phyloP scores from a whole-genome alignment of 30 jellyfish, hydroid and myxozoan genomes.

The Hydra vulgaris region DNA sequence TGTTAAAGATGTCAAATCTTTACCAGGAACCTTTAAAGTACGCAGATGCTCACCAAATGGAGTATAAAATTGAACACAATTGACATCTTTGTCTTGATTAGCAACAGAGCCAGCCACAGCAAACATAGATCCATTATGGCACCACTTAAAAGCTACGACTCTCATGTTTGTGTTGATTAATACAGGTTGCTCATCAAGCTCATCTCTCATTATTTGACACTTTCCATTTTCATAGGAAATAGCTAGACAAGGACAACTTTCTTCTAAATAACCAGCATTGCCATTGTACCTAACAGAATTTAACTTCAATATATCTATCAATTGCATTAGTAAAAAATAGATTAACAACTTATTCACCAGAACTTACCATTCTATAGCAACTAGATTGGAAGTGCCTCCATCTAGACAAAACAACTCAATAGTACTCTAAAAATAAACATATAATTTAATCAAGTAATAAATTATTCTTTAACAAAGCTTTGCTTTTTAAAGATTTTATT shows the following conservation, averaged over 20 bases:
- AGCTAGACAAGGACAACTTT: conserved; percentile 86
- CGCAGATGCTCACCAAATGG: conserved; percentile 86
- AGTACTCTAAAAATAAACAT: conserved; percentile 40
- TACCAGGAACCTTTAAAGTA: conserved; percentile 91
- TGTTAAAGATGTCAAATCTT: conserved; percentile 58
- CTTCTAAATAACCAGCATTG: conserved; percentile 65
- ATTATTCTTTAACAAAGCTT: background rate
- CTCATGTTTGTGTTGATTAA: conserved; percentile 73
- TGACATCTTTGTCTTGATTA: conserved; percentile 74
- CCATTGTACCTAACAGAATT: conserved; percentile 71
- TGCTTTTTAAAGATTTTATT: background rate
- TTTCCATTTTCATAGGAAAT: conserved; percentile 76
- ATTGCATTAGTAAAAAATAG: background rate
- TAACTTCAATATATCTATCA: background rate
- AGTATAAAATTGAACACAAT: conserved; percentile 80
- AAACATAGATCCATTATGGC: conserved; percentile 85
- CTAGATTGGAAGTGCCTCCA: conserved; percentile 58
- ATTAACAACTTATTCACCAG: no score
- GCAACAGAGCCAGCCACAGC: conserved; percentile 86
- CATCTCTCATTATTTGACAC: conserved; percentile 82
- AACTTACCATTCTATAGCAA: conserved; percentile 70
- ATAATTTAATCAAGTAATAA: background rate
- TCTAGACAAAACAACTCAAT: conserved; percentile 60
- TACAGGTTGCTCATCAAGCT: conserved; percentile 78
- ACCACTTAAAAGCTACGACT: conserved; percentile 59